These are phyloP conservation scores for Henricia sp. DNA, from an alignment of 53 echinoderm and acorn worm genomes.

Conservation along the genomic window DNA sequence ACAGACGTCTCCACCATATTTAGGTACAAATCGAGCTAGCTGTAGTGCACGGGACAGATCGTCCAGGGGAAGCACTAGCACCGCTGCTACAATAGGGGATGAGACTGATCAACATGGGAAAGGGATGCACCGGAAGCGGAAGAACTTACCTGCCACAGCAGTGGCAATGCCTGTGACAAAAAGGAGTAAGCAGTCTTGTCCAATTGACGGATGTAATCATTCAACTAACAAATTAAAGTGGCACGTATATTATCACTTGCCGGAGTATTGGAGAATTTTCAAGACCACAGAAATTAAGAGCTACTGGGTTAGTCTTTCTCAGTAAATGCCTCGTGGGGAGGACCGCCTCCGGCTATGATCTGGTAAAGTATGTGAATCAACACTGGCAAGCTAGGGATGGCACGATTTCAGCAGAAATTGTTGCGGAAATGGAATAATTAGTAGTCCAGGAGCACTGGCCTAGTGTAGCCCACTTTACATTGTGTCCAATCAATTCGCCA, in stretches of 20 bases:
- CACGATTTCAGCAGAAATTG: constrained; percentile 27
- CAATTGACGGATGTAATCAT: constrained; percentile 32
- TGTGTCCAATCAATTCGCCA: constrained; percentile 29
- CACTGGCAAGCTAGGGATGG: not conserved
- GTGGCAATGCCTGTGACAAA: not conserved
- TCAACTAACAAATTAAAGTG: constrained; percentile 26
- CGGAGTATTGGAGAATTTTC: constrained; percentile 9
- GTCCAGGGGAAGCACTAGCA: not conserved
- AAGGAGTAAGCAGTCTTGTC: constrained; percentile 27
- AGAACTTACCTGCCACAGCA: not conserved
- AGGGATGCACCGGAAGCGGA: not conserved
- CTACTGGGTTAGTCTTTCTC: not conserved
- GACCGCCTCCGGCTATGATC: not conserved
- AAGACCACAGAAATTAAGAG: constrained; percentile 17
- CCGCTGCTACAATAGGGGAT: not conserved
- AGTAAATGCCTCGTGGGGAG: constrained; percentile 1
- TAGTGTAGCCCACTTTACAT: not conserved
- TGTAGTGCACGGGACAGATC: too few relatives aligned
- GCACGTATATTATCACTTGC: constrained; percentile 35
- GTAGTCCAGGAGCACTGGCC: not conserved
- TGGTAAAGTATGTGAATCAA: constrained; percentile 7
- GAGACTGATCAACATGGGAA: not conserved
- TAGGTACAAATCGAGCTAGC: not conserved
- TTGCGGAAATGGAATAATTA: constrained; percentile 1
- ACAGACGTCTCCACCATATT: too few relatives aligned